Base-by-base conservation (phyloP, 2,113 vertebrate genomes). In the Talpa occidentalis region DNA sequence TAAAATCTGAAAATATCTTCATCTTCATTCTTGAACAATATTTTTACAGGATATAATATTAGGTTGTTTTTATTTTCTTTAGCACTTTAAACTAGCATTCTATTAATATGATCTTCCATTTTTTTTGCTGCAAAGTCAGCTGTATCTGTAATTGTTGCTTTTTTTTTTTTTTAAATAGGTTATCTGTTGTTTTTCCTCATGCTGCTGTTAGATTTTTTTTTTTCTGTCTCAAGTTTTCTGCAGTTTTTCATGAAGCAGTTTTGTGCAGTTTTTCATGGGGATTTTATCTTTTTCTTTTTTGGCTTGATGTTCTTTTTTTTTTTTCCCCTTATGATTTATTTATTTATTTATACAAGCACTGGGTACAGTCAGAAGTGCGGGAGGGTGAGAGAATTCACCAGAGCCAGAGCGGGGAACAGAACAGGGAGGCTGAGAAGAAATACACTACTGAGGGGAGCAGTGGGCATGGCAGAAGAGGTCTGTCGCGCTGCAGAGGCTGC, bases 41-140 rank as follows among this genome's bases (percentile, higher is more conserved):
- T 83, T 77, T n/a, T 86, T n/a, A 35, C 10, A 73, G 6, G 10
- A 3, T 90, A 32, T 87, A 78, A 90, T 85, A 93, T 26, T 83
- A 73, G 59, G 44, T 91, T 94, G 56, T 35, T 59, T 35, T 90
- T 86, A 19, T 66, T 84, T 77, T 91, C 67, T 70, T 72, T 47
- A 49, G 2, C 15, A 66, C n/a, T 70, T 77, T 78, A 42, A 84
- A 79, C 9, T 83, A 78, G 10, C 35, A 44, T 59, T 85, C 21
- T 60, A 0, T 47, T 66, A 15, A 49, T 56, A n/a, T 4, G 60
- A 30, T 74, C n/a, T 92, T 59, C 14, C 26, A 30, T 73, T 74
- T 35, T 74, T 93, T 95, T 79, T 87, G 70, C 19, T 66, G 15
- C 66, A 64, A 30, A 7, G 9, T 66, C 10, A 84, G 47, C 67